These are phyloP conservation scores for Hassar affinis DNA, from an alignment of 2,113 vertebrate genomes.

Conservation along the genomic window DNA sequence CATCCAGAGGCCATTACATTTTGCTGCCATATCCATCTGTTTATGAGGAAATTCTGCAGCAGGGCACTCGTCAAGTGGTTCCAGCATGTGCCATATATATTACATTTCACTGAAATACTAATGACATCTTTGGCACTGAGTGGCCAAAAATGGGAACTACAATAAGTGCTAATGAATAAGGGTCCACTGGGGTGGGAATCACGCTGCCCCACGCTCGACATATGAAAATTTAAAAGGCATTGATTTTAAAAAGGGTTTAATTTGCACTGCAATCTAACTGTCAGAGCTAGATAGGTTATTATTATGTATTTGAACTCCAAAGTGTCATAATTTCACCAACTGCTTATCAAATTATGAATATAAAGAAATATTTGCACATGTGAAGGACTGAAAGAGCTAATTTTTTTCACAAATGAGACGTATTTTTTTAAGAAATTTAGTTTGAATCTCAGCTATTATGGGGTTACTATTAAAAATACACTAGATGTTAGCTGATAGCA, in stretches of 20 bases:
- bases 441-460: background rate
- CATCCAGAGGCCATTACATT: background rate
- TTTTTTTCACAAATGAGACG: background rate
- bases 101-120: background rate
- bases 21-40: background rate
- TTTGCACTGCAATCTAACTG: background rate
- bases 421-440: too few species aligned
- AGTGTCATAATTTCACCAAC: background rate
- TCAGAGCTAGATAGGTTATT: background rate
- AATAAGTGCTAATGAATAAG: background rate
- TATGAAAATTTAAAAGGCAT: background rate
- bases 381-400: background rate
- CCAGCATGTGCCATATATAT: background rate
- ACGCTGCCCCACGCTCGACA: background rate
- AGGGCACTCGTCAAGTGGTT: background rate
- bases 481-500: background rate
- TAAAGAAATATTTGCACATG: background rate
- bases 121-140: background rate
- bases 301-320: background rate
- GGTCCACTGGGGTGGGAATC: background rate
- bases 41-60: slow-evolving; percentile 10
- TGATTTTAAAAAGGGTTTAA: background rate
- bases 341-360: background rate
- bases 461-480: background rate
- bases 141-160: background rate